Evolutionary conservation across 2,113 vertebrate genomes (phyloP).

Genomic region (Phalacrocorax carbo): DNA sequence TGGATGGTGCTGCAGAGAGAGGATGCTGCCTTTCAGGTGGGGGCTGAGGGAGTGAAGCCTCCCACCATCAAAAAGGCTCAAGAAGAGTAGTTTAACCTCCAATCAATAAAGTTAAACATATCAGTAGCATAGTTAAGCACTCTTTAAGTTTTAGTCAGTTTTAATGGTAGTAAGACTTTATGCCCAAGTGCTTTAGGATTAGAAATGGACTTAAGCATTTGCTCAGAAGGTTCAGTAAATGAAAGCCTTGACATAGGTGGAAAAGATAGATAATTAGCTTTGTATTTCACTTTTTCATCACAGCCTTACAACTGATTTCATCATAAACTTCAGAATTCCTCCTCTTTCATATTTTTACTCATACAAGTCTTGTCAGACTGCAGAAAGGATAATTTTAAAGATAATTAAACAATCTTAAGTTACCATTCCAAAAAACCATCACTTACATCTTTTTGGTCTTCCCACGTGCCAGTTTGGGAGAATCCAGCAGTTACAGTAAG

Average conservation of each 20-base stretch:
- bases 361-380: background rate
- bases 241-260: background rate
- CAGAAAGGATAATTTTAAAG: background rate
- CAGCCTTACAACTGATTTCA: background rate
- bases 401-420: background rate
- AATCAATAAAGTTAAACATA: background rate
- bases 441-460: background rate
- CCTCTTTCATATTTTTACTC: background rate
- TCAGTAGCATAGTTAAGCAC: background rate
- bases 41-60: background rate
- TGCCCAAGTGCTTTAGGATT: background rate
- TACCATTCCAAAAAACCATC: background rate
- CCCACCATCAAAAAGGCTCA: background rate
- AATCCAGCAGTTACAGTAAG: background rate
- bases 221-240: background rate
- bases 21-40: background rate
- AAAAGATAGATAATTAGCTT: background rate
- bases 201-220: background rate
- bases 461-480: background rate
- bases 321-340: background rate
- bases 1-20: background rate
- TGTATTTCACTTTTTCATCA: background rate
- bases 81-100: background rate
- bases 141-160: background rate
- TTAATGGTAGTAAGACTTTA: background rate